phyloP scores from a whole-genome alignment of 2,888 invertebrate genomes.

The Limenitis camilla region DNA sequence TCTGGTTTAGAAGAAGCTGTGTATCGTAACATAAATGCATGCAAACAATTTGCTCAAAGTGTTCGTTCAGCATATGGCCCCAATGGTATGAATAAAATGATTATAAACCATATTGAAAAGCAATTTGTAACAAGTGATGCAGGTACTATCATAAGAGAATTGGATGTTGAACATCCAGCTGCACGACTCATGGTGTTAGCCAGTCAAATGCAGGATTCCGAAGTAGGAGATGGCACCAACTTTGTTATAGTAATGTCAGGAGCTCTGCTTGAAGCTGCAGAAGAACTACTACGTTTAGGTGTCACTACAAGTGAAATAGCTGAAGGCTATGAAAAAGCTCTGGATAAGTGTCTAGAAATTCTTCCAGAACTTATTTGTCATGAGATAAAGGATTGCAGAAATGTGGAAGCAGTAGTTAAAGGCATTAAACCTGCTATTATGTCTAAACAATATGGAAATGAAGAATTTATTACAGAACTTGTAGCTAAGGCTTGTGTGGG shows the following conservation, averaged over 20 bases:
- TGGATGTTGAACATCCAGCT: slow-evolving; percentile 98
- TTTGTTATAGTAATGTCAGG: slow-evolving; percentile 97
- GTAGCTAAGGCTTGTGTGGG: slow-evolving; percentile 93
- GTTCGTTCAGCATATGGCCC: slow-evolving; percentile 97
- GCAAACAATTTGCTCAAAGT: slow-evolving; percentile 95
- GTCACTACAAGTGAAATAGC: slow-evolving; percentile 97
- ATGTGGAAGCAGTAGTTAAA: slow-evolving; percentile 81
- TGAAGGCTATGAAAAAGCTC: slow-evolving; percentile 94
- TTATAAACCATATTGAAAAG: slow-evolving; percentile 99
- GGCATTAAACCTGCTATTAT: slow-evolving; percentile 89
- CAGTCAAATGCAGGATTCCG: slow-evolving; percentile 98
- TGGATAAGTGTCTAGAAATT: slow-evolving; percentile 91
- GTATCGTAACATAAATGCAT: slow-evolving; percentile 94
- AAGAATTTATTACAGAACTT: slow-evolving; percentile 90
- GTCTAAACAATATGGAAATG: slow-evolving; percentile 98
- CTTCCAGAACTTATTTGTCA: slow-evolving; percentile 86
- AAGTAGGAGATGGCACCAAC: slow-evolving; percentile 99
- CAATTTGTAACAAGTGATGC: slow-evolving; percentile 99
- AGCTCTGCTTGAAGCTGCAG: slow-evolving; percentile 92
- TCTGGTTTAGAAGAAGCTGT: slow-evolving; percentile 98
- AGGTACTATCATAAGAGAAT: slow-evolving; percentile 95
- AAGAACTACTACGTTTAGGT: slow-evolving; percentile 93
- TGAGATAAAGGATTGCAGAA: slow-evolving; percentile 81
- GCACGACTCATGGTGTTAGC: slow-evolving; percentile 97
- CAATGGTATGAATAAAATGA: slow-evolving; percentile 99